Conservation (phyloP, 1,140 invertebrate genomes). For the Eupristina koningsbergeri region DNA sequence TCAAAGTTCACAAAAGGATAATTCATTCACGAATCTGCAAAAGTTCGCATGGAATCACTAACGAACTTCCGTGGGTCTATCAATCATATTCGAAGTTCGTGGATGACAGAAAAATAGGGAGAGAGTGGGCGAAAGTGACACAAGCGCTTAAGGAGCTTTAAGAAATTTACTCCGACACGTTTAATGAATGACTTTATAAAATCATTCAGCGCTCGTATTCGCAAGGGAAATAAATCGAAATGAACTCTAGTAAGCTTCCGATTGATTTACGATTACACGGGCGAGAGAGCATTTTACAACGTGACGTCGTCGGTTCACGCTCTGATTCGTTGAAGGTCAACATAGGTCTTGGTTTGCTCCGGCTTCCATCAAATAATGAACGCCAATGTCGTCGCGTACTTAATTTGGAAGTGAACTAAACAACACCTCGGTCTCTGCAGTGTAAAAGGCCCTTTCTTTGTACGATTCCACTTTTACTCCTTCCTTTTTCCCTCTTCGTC, state of each 20-base stretch:
- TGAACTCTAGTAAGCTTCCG: neutral
- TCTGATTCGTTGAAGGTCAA: constrained; percentile 34
- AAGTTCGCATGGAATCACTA: neutral
- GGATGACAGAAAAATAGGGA: neutral
- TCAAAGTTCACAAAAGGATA: neutral
- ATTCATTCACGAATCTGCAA: neutral
- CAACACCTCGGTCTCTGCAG: neutral
- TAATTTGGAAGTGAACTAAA: constrained; percentile 35
- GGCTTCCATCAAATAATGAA: neutral
- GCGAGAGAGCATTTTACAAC: constrained; percentile 22
- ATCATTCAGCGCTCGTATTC: constrained; percentile 34
- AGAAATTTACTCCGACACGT: constrained; percentile 27
- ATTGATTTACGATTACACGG: constrained; percentile 27
- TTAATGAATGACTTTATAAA: constrained; percentile 42
- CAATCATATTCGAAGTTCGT: neutral
- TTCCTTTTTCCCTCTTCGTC: neutral
- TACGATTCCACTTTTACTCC: neutral
- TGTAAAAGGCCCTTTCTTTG: neutral
- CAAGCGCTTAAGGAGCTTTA: constrained; percentile 8
- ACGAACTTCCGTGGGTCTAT: neutral
- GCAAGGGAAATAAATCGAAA: constrained; percentile 13
- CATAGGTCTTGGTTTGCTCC: neutral
- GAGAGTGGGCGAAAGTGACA: constrained; percentile 13
- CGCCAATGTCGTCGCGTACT: constrained; percentile 27
- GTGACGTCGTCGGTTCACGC: constrained; percentile 30